Evolutionary conservation across 2,888 invertebrate genomes (phyloP).

Genomic region (Polyommatus iphigenia): DNA sequence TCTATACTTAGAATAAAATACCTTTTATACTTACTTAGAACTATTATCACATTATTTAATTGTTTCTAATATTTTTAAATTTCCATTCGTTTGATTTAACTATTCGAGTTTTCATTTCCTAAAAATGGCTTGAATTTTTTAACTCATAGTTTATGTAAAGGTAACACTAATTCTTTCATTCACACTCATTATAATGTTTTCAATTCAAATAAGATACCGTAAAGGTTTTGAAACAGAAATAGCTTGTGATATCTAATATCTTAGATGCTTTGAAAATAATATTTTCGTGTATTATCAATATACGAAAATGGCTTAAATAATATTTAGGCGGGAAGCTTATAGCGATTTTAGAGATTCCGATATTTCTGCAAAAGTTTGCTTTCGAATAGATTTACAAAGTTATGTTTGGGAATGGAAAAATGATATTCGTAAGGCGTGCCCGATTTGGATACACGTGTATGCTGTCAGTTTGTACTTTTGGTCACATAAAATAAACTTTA

Average conservation of each 20-base stretch:
- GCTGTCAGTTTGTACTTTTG: background rate
- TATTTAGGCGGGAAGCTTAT: background rate
- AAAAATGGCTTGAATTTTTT: too few relatives aligned
- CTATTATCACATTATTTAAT: background rate
- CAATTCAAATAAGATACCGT: background rate
- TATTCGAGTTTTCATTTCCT: too few relatives aligned
- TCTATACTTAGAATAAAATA: too few relatives aligned
- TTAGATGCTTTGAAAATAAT: background rate
- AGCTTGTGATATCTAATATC: background rate
- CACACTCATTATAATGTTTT: background rate
- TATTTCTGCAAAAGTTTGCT: conserved; percentile 13
- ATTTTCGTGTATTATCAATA: background rate
- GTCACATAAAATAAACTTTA: background rate
- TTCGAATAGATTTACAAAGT: conserved; percentile 11
- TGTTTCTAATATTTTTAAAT: too few relatives aligned
- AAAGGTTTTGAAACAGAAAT: background rate
- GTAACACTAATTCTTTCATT: background rate
- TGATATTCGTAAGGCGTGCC: background rate
- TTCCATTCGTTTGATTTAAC: too few relatives aligned
- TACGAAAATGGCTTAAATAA: background rate
- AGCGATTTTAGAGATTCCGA: conserved; percentile 7
- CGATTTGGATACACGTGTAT: conserved; percentile 1
- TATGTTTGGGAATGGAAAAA: conserved; percentile 1
- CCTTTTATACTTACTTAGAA: background rate
- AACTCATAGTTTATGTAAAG: background rate